A percentile compares a stretch with the other conserved stretches of the same genome.
phyloP scores from a whole-genome alignment of 2,113 vertebrate species.

The Serinus canaria region DNA sequence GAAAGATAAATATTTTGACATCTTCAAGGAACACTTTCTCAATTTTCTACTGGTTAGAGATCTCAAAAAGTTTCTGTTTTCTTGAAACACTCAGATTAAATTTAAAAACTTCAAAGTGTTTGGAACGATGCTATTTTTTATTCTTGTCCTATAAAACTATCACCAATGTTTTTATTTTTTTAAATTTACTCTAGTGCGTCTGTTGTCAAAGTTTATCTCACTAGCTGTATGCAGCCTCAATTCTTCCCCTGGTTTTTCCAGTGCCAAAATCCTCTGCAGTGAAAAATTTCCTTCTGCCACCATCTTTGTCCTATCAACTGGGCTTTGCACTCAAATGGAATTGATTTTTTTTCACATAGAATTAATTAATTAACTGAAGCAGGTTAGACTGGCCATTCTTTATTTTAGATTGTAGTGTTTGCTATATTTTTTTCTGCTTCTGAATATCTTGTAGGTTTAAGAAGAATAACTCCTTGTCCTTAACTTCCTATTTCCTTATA shows the following conservation, averaged over 20 bases:
- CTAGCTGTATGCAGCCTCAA: background rate
- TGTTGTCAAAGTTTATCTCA: background rate
- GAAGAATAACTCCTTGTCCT: background rate
- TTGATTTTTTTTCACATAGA: background rate
- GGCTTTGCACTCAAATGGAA: background rate
- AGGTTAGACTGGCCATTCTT: background rate
- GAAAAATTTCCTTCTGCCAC: background rate
- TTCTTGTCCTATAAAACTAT: background rate
- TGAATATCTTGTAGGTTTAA: background rate
- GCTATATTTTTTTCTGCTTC: background rate
- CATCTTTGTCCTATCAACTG: background rate
- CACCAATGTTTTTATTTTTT: background rate
- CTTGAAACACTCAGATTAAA: constrained; percentile 26
- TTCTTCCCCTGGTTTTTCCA: background rate
- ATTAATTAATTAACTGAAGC: background rate
- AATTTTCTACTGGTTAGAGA: constrained; percentile 9
- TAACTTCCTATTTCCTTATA: background rate
- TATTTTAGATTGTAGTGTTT: background rate
- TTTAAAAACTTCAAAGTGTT: constrained; percentile 23
- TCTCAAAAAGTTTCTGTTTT: constrained; percentile 48
- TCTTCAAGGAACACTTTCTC: constrained; percentile 17
- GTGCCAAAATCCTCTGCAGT: background rate
- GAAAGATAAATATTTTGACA: constrained; percentile 54
- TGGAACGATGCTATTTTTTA: constrained; percentile 2
- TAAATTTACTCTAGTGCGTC: accelerated